phyloP scores from a whole-genome alignment of 2,113 vertebrate genomes.

The Sturnira hondurensis region DNA sequence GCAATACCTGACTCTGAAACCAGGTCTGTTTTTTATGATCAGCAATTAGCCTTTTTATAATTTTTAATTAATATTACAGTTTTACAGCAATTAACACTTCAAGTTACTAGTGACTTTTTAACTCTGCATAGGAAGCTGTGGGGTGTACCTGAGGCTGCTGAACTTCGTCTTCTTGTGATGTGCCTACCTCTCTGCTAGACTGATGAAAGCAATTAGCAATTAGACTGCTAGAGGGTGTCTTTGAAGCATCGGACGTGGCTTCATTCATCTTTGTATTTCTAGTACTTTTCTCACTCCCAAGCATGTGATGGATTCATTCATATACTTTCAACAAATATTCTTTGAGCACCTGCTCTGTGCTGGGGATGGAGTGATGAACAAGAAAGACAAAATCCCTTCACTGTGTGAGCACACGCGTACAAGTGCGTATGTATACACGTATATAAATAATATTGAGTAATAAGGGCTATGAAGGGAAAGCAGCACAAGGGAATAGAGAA shows the following conservation, averaged over 20 bases:
- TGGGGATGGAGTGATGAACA: background rate
- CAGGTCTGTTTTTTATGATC: background rate
- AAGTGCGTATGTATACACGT: background rate
- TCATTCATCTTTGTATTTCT: conserved; percentile 23
- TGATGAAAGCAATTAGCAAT: no score
- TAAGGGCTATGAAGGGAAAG: background rate
- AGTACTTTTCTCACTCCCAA: background rate
- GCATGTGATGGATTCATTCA: background rate
- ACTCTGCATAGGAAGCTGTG: background rate
- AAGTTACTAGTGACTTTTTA: background rate
- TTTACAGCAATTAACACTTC: background rate
- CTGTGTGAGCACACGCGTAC: background rate
- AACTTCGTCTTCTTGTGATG: background rate
- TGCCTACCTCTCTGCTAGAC: background rate
- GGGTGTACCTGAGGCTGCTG: background rate
- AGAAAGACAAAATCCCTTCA: background rate
- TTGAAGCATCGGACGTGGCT: background rate
- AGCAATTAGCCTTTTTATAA: conserved; percentile 4
- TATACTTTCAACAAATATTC: background rate
- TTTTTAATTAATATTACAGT: conserved; percentile 17
- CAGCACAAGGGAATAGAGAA: background rate
- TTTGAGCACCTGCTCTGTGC: background rate
- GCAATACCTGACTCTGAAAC: conserved; percentile 19
- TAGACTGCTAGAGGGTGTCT: no score
- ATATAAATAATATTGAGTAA: background rate